Percentiles rank a stretch among this genome's conserved stretches.
These are phyloP conservation scores for Peromyscus polionotus DNA, from an alignment of 2,113 vertebrate genomes.

Conservation along the genomic window DNA sequence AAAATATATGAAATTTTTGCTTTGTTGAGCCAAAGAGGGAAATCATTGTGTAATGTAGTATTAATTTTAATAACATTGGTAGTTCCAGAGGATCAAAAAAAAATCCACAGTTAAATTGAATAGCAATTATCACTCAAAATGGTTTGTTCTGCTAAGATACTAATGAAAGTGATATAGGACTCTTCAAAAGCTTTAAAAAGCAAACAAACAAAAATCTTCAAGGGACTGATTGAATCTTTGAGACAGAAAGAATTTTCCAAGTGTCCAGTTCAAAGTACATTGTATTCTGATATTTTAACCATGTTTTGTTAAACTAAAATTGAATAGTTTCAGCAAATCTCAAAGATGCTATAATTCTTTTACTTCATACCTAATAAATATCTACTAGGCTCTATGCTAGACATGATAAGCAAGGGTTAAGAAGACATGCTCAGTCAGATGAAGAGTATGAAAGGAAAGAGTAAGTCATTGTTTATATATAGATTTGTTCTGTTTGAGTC, in stretches of 20 bases:
- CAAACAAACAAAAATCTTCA: neutral
- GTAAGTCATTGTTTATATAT: neutral
- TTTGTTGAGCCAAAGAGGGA: neutral
- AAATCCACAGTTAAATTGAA: neutral
- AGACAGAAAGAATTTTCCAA: neutral
- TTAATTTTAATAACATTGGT: conserved; percentile 1
- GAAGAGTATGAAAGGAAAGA: neutral
- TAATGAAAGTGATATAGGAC: neutral
- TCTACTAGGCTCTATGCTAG: neutral
- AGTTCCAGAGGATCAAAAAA: neutral
- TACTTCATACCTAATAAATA: neutral
- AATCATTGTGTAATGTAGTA: neutral
- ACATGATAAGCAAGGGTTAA: neutral
- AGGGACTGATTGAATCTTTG: neutral
- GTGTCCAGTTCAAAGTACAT: neutral
- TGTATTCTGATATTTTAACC: neutral
- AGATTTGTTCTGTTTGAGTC: neutral
- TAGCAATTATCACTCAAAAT: neutral
- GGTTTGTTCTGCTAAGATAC: neutral
- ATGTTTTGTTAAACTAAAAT: conserved; percentile 4
- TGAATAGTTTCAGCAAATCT: neutral
- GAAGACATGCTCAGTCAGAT: neutral
- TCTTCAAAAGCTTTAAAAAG: neutral
- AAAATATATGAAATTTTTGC: conserved; percentile 28
- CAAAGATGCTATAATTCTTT: neutral